Evolutionary conservation across 2,888 invertebrate genomes (phyloP).

Genomic region (Hanleya hanleyi): DNA sequence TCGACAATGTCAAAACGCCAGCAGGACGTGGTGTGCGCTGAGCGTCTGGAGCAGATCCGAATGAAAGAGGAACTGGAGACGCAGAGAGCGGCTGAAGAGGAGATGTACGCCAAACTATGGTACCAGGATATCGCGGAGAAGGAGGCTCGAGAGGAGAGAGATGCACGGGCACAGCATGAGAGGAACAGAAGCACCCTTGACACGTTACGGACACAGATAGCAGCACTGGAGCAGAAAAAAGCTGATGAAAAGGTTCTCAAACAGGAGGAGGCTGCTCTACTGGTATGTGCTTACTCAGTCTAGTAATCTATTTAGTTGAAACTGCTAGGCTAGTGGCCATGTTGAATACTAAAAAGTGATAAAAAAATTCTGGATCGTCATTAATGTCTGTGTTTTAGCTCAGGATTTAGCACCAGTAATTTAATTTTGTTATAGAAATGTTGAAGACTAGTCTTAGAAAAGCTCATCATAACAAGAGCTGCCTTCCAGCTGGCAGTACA

Average conservation of each 20-base stretch:
- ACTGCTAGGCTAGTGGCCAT: no score
- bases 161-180: slow-evolving; percentile 60
- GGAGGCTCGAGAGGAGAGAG: slow-evolving; percentile 68
- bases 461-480: no score
- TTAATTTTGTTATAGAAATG: no score
- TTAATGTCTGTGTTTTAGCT: no score
- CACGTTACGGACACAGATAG: slow-evolving; percentile 69
- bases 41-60: slow-evolving; percentile 59
- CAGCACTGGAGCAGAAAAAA: slow-evolving; percentile 67
- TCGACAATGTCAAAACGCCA: slow-evolving; percentile 68
- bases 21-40: slow-evolving; percentile 68
- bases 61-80: slow-evolving; percentile 36
- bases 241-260: slow-evolving; percentile 64
- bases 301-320: background rate
- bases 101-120: slow-evolving; percentile 71
- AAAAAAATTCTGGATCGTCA: no score
- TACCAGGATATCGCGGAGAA: slow-evolving; percentile 70
- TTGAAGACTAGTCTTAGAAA: no score
- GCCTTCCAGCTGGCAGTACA: no score
- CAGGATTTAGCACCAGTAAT: no score
- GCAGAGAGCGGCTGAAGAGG: slow-evolving; percentile 61
- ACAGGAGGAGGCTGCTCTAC: slow-evolving; percentile 67
- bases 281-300: slow-evolving; percentile 47
- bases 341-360: no score
- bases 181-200: slow-evolving; percentile 65